Base-by-base conservation (phyloP, 1,140 invertebrate genomes). In the Pseudomyrmex flavicornis region DNA sequence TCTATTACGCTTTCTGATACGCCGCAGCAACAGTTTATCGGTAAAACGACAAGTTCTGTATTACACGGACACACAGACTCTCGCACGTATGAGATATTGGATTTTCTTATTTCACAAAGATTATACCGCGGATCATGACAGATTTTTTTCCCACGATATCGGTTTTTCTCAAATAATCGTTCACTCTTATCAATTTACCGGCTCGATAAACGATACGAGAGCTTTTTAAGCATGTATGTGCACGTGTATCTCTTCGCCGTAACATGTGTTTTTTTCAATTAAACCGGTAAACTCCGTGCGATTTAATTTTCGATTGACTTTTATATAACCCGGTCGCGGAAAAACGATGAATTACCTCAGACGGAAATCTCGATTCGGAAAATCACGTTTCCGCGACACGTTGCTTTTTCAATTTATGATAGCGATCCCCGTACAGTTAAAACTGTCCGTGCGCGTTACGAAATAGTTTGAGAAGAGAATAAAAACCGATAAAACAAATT, bases 381-480 rank as follows among this genome's bases (percentile, higher is more conserved):
- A 70, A 80, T 72, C 58, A 59, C 68, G 54, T 50, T 50, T 72
- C 22, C 44, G 52, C 54, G 52, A 20, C 35, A 44, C 66, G 44
- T 69, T 79, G 15, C 15, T 58, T 80, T 80, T 80, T 59, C 54
- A 80, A 72, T 79, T 79, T 79, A 70, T 72, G 44, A 80, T 72
- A 61, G 52, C 76, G 50, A 77, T 48, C 13, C 54, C 35, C 0
- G 5, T 35, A 15, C 58, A 79, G 54, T n/a, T 80, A 70, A 70
- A 72, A 80, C 44, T 72, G 66, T 50, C 20, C 54, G 46, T 70
- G 68, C 50, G 9, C 50, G 35, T 15, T 59, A 50, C n/a, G 22
- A 59, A 59, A 72, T 72, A 44, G 54, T 61, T 59, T 59, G 56
- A 59, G 22, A 7, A 35, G 35, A 35, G 76, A 80, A 72, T 59